Evolutionary conservation across 2,888 invertebrate species (phyloP), one percentile per base, ranked within the genome.

Genomic region (Eristalis intricaria): DNA sequence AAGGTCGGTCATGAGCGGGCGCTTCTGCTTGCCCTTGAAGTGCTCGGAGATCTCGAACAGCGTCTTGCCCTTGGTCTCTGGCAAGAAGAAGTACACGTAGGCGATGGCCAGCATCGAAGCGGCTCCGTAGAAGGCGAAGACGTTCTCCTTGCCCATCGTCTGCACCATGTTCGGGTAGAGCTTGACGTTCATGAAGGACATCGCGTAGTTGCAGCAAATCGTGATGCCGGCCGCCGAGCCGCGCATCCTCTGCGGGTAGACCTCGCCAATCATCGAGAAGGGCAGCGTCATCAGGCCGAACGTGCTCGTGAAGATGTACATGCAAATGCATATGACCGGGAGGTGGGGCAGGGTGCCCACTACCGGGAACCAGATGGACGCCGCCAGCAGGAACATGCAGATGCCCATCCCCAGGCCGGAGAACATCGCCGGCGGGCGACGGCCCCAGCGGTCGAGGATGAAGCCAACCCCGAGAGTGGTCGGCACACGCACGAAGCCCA

Each of bases 241-340:
- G 61, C 95, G 92, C 0, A 94, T 93, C 78, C 93, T 93, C 0
- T 94, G 93, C 0, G 95, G 94, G 90, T 95, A 96, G 0, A 96
- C 93, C 92, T 96, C 96, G 0, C 95, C 95, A 82, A 95, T 95
- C 94, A 96, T 94, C 32, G 95, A 94, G 95, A 96, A 96, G 0
- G 96, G 96, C 58, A 96, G 90, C 0, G 95, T 95, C 22, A 95
- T 89, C 19, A 90, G 74, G 0, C 96, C 89, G 13, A 90, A 73
- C 15, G 89, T 90, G 89, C 89, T 95, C 91, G 13, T 95, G 91
- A 89, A 94, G 93, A 60, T 93, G 90, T 73, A 90, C 64, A 89
- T 80, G 50, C 89, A 84, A 40, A 90, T 89, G 68, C 89, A 89
- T 11, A 80, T 26, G 15, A 89, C 87, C 7, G 89, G 80, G 68